Percentiles rank a stretch among this genome's conserved stretches.
Evolutionary conservation across 2,797 vertebrate species (phyloP).

Genomic region (Danio choprae): DNA sequence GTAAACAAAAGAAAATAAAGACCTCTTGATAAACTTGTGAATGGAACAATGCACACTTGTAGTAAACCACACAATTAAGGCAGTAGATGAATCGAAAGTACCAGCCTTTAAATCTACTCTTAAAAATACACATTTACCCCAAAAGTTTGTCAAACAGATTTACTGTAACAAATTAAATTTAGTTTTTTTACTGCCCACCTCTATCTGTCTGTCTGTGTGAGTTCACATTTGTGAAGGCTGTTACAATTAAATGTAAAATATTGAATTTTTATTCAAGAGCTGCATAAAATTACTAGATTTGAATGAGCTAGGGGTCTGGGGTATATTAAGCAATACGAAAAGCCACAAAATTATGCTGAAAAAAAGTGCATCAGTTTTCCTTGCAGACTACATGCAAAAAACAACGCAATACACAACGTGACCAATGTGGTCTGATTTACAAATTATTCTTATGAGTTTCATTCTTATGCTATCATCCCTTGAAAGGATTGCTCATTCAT

Average conservation of each 20-base stretch:
- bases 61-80: too few species aligned
- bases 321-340: background rate
- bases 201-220: constrained; percentile 62
- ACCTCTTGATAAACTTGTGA: too few species aligned
- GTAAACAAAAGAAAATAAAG: too few species aligned
- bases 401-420: background rate
- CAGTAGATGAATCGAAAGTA: too few species aligned
- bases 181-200: too few species aligned
- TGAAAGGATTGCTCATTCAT: background rate
- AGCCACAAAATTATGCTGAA: background rate
- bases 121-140: too few species aligned
- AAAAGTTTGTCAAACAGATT: too few species aligned
- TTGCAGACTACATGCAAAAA: background rate
- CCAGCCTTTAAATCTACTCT: too few species aligned
- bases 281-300: background rate
- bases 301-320: background rate
- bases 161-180: too few species aligned
- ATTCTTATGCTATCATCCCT: background rate
- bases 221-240: constrained; percentile 19
- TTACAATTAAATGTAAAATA: too few species aligned
- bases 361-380: background rate
- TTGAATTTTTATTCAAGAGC: background rate
- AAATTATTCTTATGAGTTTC: background rate
- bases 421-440: background rate
- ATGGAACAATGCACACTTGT: too few species aligned